Conservation (phyloP, 2,888 invertebrate species). For the Schrankia costaestrigalis region DNA sequence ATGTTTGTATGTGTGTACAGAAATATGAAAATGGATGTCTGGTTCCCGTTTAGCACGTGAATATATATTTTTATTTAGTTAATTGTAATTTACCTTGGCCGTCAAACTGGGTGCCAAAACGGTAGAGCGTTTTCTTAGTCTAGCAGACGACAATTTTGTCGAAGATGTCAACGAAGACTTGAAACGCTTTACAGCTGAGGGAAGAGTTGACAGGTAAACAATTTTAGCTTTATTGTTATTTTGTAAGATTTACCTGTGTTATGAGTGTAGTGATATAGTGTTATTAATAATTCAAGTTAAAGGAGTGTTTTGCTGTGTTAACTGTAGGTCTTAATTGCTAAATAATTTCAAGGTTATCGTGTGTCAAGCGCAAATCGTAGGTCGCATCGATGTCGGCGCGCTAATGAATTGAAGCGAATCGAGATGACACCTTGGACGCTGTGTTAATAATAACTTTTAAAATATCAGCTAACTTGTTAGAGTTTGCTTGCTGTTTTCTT, state of each 20-base stretch:
- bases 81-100: constrained; percentile 44
- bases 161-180: constrained; percentile 77
- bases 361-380: constrained; percentile 52
- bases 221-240: constrained; percentile 45
- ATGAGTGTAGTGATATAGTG: no score
- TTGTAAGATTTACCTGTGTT: no score
- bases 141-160: constrained; percentile 73
- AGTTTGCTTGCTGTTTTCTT: no score
- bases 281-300: constrained; percentile 1
- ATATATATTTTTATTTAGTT: constrained; percentile 54
- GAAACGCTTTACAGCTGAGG: constrained; percentile 71
- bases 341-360: constrained; percentile 69
- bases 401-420: constrained; percentile 55
- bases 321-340: constrained; percentile 12
- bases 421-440: constrained; percentile 55
- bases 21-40: constrained; percentile 55
- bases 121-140: constrained; percentile 70
- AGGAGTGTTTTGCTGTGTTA: background rate
- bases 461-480: no score
- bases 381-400: constrained; percentile 35
- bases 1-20: constrained; percentile 12
- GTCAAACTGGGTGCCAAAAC: constrained; percentile 80
- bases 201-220: constrained; percentile 78
- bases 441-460: constrained; percentile 47
- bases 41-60: constrained; percentile 65